Conservation (phyloP, 2,113 vertebrate species). For the Petrocephalus microphthalmus region DNA sequence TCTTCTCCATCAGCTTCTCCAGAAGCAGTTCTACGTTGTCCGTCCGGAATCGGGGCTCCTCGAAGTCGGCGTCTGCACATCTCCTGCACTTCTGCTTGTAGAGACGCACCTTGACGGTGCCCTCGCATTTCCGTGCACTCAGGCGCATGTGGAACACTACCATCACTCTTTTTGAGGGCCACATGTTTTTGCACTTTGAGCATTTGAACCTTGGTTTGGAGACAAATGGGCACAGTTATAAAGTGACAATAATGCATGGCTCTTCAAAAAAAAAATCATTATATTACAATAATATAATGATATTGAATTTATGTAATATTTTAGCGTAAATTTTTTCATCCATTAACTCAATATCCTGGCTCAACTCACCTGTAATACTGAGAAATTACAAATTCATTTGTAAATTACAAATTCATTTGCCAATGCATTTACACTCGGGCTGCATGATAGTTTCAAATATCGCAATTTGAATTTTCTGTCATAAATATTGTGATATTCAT, state of each 20-base stretch:
- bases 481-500: too few species aligned
- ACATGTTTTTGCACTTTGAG: conserved; percentile 53
- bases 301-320: too few species aligned
- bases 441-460: too few species aligned
- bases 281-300: too few species aligned
- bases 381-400: too few species aligned
- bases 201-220: conserved; percentile 61
- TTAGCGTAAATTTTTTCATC: too few species aligned
- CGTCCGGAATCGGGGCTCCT: conserved; percentile 45
- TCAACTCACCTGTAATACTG: too few species aligned
- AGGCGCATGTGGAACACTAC: conserved; percentile 58
- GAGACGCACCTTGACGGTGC: conserved; percentile 46
- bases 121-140: conserved; percentile 12
- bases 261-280: too few species aligned
- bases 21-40: conserved; percentile 61
- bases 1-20: conserved; percentile 66
- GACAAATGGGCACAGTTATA: not conserved
- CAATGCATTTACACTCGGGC: too few species aligned
- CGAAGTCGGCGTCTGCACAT: conserved; percentile 37
- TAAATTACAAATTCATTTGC: too few species aligned
- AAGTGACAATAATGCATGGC: not conserved
- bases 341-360: too few species aligned
- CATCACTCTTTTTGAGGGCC: conserved; percentile 61
- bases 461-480: too few species aligned
- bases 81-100: conserved; percentile 62